phyloP scores from a whole-genome alignment of 2,113 vertebrate genomes.

The Rhagologus leucostigma region DNA sequence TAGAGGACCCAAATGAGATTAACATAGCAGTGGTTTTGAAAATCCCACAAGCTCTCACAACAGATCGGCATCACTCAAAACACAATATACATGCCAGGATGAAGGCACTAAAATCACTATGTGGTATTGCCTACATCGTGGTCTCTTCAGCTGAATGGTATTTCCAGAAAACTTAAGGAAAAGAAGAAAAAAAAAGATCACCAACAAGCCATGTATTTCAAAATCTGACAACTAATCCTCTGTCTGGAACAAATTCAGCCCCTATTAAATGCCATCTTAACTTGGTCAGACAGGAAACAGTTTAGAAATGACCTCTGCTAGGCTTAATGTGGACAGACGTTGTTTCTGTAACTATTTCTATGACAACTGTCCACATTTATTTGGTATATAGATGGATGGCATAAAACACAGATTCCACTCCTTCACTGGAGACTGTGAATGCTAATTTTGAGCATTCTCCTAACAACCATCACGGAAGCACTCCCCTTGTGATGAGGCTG shows the following conservation, averaged over 20 bases:
- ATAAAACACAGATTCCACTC: background rate
- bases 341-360: background rate
- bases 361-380: background rate
- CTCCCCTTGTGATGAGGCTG: background rate
- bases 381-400: background rate
- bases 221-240: background rate
- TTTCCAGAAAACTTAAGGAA: background rate
- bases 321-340: background rate
- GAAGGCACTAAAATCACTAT: background rate
- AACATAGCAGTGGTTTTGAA: conserved; percentile 19
- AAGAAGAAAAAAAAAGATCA: background rate
- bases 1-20: background rate
- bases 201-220: background rate
- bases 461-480: background rate
- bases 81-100: background rate
- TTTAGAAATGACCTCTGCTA: background rate
- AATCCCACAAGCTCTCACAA: conserved; percentile 29
- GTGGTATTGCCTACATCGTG: background rate
- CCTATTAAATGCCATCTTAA: background rate
- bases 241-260: background rate
- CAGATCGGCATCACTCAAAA: background rate
- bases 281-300: background rate
- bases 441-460: background rate
- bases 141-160: background rate
- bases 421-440: background rate